Percentiles rank a stretch among this genome's conserved stretches.
These are phyloP conservation scores for Coregonus clupeaformis DNA, from an alignment of 2,113 vertebrate species.

Conservation along the genomic window DNA sequence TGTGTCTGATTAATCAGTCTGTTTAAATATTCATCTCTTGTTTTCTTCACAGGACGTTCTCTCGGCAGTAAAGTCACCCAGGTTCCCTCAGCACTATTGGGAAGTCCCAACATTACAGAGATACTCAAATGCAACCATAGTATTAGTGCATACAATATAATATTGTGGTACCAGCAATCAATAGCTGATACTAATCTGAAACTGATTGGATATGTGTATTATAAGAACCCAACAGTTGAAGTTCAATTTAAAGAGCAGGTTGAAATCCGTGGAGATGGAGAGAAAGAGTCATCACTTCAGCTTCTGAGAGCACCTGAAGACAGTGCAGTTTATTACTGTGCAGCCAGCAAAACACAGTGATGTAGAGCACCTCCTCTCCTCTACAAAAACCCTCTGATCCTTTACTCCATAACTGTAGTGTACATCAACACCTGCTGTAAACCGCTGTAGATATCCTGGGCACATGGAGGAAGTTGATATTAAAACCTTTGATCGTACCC, in stretches of 20 bases:
- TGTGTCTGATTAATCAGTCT: no score
- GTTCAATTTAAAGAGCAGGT: conserved; percentile 22
- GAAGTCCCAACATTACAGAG: not conserved
- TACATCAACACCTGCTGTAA: no score
- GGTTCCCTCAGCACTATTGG: not conserved
- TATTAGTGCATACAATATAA: conserved; percentile 9
- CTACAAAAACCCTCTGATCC: no score
- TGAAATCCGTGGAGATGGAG: conserved; percentile 53
- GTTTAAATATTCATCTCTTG: no score
- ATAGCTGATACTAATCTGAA: not conserved
- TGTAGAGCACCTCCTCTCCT: no score
- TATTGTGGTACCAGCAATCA: conserved; percentile 57
- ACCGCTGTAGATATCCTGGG: no score
- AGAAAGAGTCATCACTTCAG: conserved; percentile 34
- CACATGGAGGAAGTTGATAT: no score
- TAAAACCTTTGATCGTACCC: no score
- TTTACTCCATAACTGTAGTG: no score
- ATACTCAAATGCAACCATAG: conserved; percentile 45
- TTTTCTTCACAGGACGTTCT: no score
- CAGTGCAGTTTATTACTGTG: conserved; percentile 39
- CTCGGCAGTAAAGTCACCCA: no score
- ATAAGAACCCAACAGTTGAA: conserved; percentile 1
- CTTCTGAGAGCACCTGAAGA: conserved; percentile 1
- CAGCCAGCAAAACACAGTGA: no score
- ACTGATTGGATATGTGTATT: conserved; percentile 23